Percentiles rank a stretch among this genome's conserved stretches.
phyloP scores from a whole-genome alignment of 2,888 invertebrate species.

The Mystacides longicornis region DNA sequence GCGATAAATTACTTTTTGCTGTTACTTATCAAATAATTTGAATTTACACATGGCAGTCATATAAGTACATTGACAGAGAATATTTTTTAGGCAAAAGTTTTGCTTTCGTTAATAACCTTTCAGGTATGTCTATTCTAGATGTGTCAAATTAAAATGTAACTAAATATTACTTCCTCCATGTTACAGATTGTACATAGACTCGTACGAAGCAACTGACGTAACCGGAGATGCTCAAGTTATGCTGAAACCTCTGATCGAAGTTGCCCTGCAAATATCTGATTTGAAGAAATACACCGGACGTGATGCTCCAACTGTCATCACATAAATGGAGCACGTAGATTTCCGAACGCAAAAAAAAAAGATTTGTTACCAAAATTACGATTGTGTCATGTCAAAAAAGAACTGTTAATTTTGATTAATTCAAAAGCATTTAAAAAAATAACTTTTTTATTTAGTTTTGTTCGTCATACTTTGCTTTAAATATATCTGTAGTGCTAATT shows the following conservation, averaged over 20 bases:
- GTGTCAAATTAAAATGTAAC: too few species aligned
- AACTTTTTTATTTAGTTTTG: neutral
- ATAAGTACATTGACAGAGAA: too few species aligned
- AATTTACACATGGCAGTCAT: too few species aligned
- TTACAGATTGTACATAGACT: conserved; percentile 80
- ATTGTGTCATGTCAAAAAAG: neutral
- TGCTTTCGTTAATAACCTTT: too few species aligned
- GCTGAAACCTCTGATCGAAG: conserved; percentile 80
- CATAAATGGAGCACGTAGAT: conserved; percentile 46
- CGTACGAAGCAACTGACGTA: conserved; percentile 74
- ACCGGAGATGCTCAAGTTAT: conserved; percentile 61
- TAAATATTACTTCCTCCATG: too few species aligned
- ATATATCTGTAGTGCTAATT: neutral
- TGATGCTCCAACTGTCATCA: conserved; percentile 91
- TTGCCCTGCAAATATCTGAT: conserved; percentile 79
- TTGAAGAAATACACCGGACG: conserved; percentile 81
- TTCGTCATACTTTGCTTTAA: too few species aligned
- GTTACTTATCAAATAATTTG: too few species aligned
- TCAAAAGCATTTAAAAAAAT: neutral
- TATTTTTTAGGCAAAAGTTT: too few species aligned
- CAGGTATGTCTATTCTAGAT: too few species aligned
- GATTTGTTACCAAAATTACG: neutral
- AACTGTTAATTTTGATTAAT: neutral
- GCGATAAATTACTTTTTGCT: too few species aligned
- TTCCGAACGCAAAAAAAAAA: neutral